Evolutionary conservation across 2,797 vertebrate genomes (phyloP), one percentile per base, ranked within the genome.

Genomic region (Bryconaethiops microstoma): DNA sequence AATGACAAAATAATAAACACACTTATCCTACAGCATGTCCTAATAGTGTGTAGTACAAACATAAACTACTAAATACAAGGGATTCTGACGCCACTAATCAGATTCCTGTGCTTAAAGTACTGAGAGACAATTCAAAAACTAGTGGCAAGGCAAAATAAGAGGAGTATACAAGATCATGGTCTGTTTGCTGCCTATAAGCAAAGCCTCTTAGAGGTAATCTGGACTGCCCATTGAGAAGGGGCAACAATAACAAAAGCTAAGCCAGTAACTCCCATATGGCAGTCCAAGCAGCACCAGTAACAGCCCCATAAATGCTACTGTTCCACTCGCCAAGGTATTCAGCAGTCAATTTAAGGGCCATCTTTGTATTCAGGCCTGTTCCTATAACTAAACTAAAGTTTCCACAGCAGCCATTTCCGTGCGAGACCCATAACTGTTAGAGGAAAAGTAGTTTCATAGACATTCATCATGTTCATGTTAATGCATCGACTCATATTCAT

Each of bases 141-240:
- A 39, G 29, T 5, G 9, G 59, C 35, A 57, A 57, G 35, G 10
- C 35, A 40, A 40, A 59, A 74, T 5, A 42, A 72, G 50, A 29
- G 10, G 14, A 54, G 69, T 62, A 70, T 52, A 74, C 48, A 75
- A 75, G 72, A 79, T 71, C 25, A 65, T 14, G 54, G 78, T 81
- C 72, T 87, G 85, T 86, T 70, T 14, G 88, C 84, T 85, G 88
- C 83, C 88, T 85, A 87, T 76, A 87, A 91, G 89, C 85, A 93
- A 94, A 94, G 91, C 88, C 89, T 91, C 89, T 94, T 93, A 93
- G 60, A 88, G 84, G 81, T 92, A 94, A 94, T 93, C 93, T 92
- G 88, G 76, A 68, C 83, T 89, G 92, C 88, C 91, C 88, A 88
- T 89, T 79, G 88, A 86, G 89, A 90, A 80, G 88, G 8, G 89